A percentile compares a stretch with the other conserved stretches of the same genome.
Evolutionary conservation across 53 echinoderm and acorn worm genomes (phyloP).

Genomic region (Paracentrotus lividus): DNA sequence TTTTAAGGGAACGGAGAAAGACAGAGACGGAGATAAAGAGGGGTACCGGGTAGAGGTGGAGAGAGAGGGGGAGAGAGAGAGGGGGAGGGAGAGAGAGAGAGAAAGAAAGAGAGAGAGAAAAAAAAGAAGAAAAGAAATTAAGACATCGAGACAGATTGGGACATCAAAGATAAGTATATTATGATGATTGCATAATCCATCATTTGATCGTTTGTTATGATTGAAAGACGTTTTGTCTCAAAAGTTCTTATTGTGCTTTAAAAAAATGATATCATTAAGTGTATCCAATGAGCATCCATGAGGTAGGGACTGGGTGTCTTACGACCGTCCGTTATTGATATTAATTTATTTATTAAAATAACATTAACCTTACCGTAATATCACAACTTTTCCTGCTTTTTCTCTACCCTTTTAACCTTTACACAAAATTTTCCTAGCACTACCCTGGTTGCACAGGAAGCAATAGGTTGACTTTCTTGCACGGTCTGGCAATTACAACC

Average conservation of each 20-base stretch:
- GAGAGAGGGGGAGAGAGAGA: not conserved
- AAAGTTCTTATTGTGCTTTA: too few species aligned
- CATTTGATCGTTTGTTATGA: not conserved
- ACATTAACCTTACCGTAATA: too few species aligned
- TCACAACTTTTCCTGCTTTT: too few species aligned
- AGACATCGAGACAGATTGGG: not conserved
- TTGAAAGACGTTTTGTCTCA: not conserved
- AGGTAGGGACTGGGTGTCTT: too few species aligned
- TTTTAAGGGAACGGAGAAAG: not conserved
- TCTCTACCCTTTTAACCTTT: too few species aligned
- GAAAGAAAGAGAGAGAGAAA: not conserved
- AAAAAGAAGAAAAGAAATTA: not conserved
- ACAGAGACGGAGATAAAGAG: not conserved
- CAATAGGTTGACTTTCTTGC: not conserved
- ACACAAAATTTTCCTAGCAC: too few species aligned
- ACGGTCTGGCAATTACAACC: constrained; percentile 17
- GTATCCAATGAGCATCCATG: too few species aligned
- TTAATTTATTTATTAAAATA: too few species aligned
- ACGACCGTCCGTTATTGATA: too few species aligned
- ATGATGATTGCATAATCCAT: not conserved
- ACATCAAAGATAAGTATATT: not conserved
- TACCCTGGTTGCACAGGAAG: not conserved
- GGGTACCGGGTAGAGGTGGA: too few species aligned
- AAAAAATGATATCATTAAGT: too few species aligned
- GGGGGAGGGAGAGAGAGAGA: not conserved